These are phyloP conservation scores for Thalassarche chlororhynchos DNA, from an alignment of 2,113 vertebrate genomes.

Conservation along the genomic window DNA sequence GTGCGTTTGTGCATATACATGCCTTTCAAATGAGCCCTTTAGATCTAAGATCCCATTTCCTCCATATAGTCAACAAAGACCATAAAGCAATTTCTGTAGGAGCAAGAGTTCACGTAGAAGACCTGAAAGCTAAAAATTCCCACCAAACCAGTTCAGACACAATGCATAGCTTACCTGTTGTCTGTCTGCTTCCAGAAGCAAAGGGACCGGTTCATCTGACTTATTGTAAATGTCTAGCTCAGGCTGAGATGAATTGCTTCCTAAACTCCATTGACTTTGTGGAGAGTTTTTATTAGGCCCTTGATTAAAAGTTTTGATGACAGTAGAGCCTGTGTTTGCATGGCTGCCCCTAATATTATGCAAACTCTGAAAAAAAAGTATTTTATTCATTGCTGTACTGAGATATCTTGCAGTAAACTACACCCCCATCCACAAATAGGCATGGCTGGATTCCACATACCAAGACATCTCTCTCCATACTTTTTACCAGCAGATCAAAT, in stretches of 20 bases:
- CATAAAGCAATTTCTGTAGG: constrained; percentile 54
- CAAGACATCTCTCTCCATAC: background rate
- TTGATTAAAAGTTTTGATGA: background rate
- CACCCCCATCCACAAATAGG: background rate
- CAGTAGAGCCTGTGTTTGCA: background rate
- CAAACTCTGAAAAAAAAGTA: background rate
- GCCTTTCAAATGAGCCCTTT: constrained; percentile 40
- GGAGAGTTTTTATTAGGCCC: background rate
- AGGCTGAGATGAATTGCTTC: constrained; percentile 9
- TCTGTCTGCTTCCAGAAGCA: constrained; percentile 43
- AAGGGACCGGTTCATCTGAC: background rate
- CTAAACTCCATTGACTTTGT: background rate
- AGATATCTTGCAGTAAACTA: background rate
- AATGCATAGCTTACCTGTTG: constrained; percentile 29
- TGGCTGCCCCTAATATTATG: background rate
- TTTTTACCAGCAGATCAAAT: background rate
- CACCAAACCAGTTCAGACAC: constrained; percentile 62
- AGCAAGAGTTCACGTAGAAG: constrained; percentile 51
- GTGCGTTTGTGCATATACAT: constrained; percentile 14
- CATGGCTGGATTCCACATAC: background rate
- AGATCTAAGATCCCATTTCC: constrained; percentile 60
- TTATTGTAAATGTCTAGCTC: background rate
- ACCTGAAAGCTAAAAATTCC: constrained; percentile 57
- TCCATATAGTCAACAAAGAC: constrained; percentile 54
- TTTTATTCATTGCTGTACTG: background rate